Evolutionary conservation across 2,797 vertebrate species (phyloP), one percentile per base, ranked within the genome.

Genomic region (Coendou prehensilis): DNA sequence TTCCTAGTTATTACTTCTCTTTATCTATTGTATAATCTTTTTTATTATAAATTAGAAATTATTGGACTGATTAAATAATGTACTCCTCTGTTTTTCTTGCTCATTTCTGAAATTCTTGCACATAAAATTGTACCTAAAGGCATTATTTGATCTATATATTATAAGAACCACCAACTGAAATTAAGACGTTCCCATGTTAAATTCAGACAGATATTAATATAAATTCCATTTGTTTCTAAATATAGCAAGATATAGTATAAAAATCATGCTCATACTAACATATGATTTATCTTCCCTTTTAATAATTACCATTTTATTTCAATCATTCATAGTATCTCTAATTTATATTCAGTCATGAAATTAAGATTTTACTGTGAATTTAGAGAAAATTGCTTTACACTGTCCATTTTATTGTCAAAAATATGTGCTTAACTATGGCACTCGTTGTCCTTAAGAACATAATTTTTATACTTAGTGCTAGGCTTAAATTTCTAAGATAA

Each of bases 341-440:
- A 82, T 93, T 94, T 59, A 95, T 88, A 88, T 88, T 78, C 57
- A 50, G 17, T 85, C 78, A 96, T 78, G 28, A 95, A 92, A 89
- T 83, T 91, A 89, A 61, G 17, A 75, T 9, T 76, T 6, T 11
- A 37, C 79, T 92, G n/a, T 76, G 30, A 94, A 56, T 6, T 52
- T 89, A 22, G 1, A 10, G 13, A 75, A 78, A 80, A 57, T 69
- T 93, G 5, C 17, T 94, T 37, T 59, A 54, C 6, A 33, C 33
- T 56, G 10, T 93, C 67, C n/a, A 88, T 89, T 81, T 26, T 20
- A 61, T 18, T 93, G 78, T 17, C 30, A 80, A 73, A 90, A 71
- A 37, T 64, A 6, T 47, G 3, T 81, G 56, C 73, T 86, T 86
- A 4, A 41, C 47, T 69, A 59, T 69, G 20, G 11, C 8, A 96